Evolutionary conservation across 92 coral and sea anemone genomes (phyloP), one percentile per base, ranked within the genome.

Genomic region (Bergia puertoricense): DNA sequence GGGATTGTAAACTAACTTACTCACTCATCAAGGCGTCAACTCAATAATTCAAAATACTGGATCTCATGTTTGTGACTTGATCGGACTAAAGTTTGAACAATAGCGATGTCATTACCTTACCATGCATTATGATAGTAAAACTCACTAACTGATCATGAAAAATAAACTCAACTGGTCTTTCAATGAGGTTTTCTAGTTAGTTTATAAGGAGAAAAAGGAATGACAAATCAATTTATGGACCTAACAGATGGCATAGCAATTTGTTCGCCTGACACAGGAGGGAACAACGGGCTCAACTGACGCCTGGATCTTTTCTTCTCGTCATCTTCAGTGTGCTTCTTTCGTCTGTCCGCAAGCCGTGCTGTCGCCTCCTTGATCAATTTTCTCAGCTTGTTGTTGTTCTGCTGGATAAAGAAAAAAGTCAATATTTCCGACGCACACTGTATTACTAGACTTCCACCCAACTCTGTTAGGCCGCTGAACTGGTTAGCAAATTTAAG

Each of bases 271-370:
- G 88, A 43, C 50, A 81, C 85, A 15, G 93, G 93, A 5, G 93
- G 48, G 71, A 91, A 91, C 38, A 77, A 15, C n/a, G 93, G 93
- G 74, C 85, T 81, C 37, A 91, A 37, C 74, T 91, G 93, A 20
- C 93, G 86, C 39, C 74, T 90, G 11, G 84, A n/a, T 76, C 76
- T 77, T 39, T 85, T 44, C 10, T 11, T 44, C 23, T 74, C 57
- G 20, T 68, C 56, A n/a, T 89, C 50, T 62, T 67, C 45, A 13
- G 82, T 86, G 22, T 43, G 36, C 77, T 82, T 77, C 76, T 76
- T 67, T 36, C 54, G 36, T 15, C 51, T 11, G 14, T 54, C 59
- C 67, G 6, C 71, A 45, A 30, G 44, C 23, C 48, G 66, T 15
- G 57, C 42, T 1, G 38, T 7, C 6, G 62, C 22, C n/a, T 72